A percentile compares a stretch with the other conserved stretches of the same genome.
phyloP scores from a whole-genome alignment of 2,888 invertebrate genomes.

The Drosophila rubida region DNA sequence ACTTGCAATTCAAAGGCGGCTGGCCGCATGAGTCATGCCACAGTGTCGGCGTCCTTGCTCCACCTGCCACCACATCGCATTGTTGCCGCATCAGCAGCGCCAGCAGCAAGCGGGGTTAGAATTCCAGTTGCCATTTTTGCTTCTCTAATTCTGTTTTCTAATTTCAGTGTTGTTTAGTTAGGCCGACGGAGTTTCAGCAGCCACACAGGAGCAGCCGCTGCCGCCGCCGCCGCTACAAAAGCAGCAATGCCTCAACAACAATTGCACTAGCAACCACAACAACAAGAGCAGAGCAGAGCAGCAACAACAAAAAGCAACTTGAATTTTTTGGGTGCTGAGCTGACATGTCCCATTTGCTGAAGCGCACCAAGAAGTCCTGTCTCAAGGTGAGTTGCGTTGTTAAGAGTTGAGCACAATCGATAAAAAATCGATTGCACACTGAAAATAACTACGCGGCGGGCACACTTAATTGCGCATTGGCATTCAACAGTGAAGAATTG shows the following conservation, averaged over 20 bases:
- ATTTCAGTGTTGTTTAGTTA: slow-evolving; percentile 71
- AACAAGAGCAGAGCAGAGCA: slow-evolving; percentile 13
- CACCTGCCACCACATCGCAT: slow-evolving; percentile 41
- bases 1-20: slow-evolving; percentile 51
- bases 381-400: slow-evolving; percentile 79
- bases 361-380: slow-evolving; percentile 84
- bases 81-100: not conserved
- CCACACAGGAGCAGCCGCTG: slow-evolving; percentile 26
- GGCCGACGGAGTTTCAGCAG: slow-evolving; percentile 69
- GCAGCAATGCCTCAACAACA: slow-evolving; percentile 21
- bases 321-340: slow-evolving; percentile 5
- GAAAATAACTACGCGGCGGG: slow-evolving; percentile 1
- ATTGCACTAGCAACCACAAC: slow-evolving; percentile 22
- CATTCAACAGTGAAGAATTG: slow-evolving; percentile 1
- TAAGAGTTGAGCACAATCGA: slow-evolving; percentile 51
- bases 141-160: slow-evolving; percentile 15
- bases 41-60: slow-evolving; percentile 43
- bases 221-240: slow-evolving; percentile 30
- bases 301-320: slow-evolving; percentile 15
- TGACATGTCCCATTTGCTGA: slow-evolving; percentile 82
- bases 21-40: slow-evolving; percentile 59
- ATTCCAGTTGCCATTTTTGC: slow-evolving; percentile 16
- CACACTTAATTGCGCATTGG: slow-evolving; percentile 9
- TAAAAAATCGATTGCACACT: slow-evolving; percentile 63
- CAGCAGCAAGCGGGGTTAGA: slow-evolving; percentile 21